Base-by-base conservation (phyloP, 1,140 invertebrate species). In the Cydia splendana region DNA sequence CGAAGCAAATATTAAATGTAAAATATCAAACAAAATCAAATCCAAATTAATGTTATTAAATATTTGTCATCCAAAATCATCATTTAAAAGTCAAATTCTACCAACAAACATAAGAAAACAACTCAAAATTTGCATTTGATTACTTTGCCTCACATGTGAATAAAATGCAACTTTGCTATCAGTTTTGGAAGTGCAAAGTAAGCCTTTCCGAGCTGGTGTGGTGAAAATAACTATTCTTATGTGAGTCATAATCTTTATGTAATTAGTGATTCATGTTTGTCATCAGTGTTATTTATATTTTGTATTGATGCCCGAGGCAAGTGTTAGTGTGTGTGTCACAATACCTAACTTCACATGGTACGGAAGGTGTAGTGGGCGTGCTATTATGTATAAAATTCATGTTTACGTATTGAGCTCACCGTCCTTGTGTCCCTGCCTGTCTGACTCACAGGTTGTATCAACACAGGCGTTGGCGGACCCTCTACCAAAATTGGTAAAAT, bases 401-500 rank as follows among this genome's bases (percentile, higher is more conserved):
- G 83, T 86, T 87, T 85, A 83, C 75, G 80, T 82, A 83, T 82
- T 87, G 84, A 90, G 86, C 87, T 88, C 85, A 85, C 81, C 81
- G 89, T 90, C 91, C 91, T 93, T 93, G 90, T 82, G 84, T 86
- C 83, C 78, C 79, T 79, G 77, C 81, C 76, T 83, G 79, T 84
- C 87, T 93, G 91, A 93, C 89, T 93, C 91, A 93, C 82, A 38
- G 13, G 65, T 30, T 87, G 77, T 85, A 85, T 86, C 89, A 92
- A 90, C 82, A 91, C 85, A 81, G 71, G 86, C 84, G 88, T 88
- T 79, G 88, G 89, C 82, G 89, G 88, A 84, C 85, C 83, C 86
- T 83, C 85, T 85, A 77, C 81, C 82, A 79, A 76, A 85, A 87
- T 87, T 85, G 84, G 89, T 71, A 81, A 83, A 82, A 78, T 78